Evolutionary conservation across 2,888 invertebrate species (phyloP), one percentile per base, ranked within the genome.

Genomic region (Xanthostigma xanthostigma): DNA sequence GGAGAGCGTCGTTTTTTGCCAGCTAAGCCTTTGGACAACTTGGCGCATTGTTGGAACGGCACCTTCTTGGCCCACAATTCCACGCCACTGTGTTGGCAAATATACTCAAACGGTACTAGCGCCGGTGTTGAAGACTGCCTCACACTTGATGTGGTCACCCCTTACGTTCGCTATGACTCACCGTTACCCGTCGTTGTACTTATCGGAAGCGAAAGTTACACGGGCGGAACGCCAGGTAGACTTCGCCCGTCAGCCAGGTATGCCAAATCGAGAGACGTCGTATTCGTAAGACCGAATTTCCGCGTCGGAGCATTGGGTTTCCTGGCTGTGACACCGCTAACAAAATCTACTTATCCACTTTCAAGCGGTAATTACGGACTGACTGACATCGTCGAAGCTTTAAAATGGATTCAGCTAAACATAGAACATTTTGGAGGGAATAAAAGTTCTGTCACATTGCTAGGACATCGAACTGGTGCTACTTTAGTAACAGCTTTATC

Each of bases 241-340:
- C 68, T 75, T 56, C 75, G 82, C 54, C 89, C 91, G 0, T 85
- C 86, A 0, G 79, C 87, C 0, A 71, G 82, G 40, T 78, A 89
- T 53, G 81, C 90, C 0, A 75, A 80, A 43, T 78, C 81, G 3
- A 79, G 83, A 51, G 85, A 90, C 61, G 82, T 89, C 2, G 81
- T 93, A 8, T 87, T 88, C 62, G 91, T 93, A 2, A 75, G 86
- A 52, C 89, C 91, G 4, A 90, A 91, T 61, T 91, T 91, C 67
- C 76, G 92, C 57, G 67, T 84, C 51, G 84, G 83, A 1, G 76
- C 79, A 44, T 74, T 85, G 53, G 94, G 94, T 4, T 93, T 92
- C 62, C 69, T 93, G 44, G 81, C 92, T 0, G 68, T 82, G 6
- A 79, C 83, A 49, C 72, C 78, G 2, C 66, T 90, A 1, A 79